Conservation (phyloP, 2,797 vertebrate genomes). For the Pipistrellus pipistrellus region DNA sequence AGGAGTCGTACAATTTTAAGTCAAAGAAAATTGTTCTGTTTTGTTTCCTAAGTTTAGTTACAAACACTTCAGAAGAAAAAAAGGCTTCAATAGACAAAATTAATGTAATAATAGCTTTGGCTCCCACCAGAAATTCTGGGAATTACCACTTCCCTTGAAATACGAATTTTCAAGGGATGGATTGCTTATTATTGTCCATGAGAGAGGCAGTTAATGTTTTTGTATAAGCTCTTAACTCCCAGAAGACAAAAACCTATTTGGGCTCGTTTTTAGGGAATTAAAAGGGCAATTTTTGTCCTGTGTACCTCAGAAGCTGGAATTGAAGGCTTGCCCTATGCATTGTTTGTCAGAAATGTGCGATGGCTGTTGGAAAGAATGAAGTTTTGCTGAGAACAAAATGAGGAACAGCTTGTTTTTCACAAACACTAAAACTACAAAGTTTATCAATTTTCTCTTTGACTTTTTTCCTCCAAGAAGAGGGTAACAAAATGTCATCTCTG, state of each 20-base stretch:
- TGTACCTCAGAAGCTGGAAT: constrained; percentile 76
- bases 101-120: neutral
- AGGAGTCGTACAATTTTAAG: neutral
- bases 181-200: constrained; percentile 14
- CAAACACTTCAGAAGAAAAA: constrained; percentile 27
- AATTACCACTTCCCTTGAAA: neutral
- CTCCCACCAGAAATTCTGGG: constrained; percentile 27
- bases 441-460: constrained; percentile 69
- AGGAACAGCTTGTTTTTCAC: constrained; percentile 77
- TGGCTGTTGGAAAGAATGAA: constrained; percentile 80
- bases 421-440: constrained; percentile 79
- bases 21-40: constrained; percentile 32
- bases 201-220: neutral
- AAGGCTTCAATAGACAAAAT: neutral
- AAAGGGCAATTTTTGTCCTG: constrained; percentile 63
- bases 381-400: constrained; percentile 80
- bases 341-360: constrained; percentile 77
- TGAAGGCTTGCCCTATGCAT: constrained; percentile 68
- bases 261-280: constrained; percentile 49
- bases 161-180: constrained; percentile 5
- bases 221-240: neutral
- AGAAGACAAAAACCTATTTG: constrained; percentile 6
- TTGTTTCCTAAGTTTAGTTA: constrained; percentile 46
- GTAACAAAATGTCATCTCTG: constrained; percentile 76
- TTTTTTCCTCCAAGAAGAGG: constrained; percentile 46